Evolutionary conservation across 2,888 invertebrate genomes (phyloP), one percentile per base, ranked within the genome.

Genomic region (Tanytarsus gracilentus): DNA sequence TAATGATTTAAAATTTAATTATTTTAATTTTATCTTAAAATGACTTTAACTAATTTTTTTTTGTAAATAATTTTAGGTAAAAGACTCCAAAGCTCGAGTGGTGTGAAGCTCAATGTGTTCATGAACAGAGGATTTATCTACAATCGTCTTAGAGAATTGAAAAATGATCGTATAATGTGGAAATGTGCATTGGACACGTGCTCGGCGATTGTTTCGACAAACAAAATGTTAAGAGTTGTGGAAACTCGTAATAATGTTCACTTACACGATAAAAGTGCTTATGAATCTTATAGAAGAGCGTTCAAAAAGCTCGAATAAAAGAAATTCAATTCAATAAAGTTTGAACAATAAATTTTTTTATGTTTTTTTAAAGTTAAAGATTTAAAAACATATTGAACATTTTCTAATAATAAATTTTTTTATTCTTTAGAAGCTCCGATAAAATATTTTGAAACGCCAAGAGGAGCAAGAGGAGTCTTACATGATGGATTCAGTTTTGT

Each of bases 51-150:
- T 44, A 44, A 44, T 44, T 23, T 3, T 21, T 21, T 44, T 44
- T 21, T 6, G 16, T 44, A 18, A n/a, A n/a, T 44, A 44, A 23
- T 44, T 44, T 23, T 44, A 44, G 44, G 56, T n/a, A 16, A 14
- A 56, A 58, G 21, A 18, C 27, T 2, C 14, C 27, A 7, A 9
- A 14, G 8, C 27, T 8, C 9, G 6, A 9, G 6, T 26, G 58
- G 58, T 1, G 14, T 58, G 1, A 39, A 25, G 16, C 8, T 58
- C 14, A 58, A 58, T 14, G 48, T 58, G 3, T 21, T 58, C 11
- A 58, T 48, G 18, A 44, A 58, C n/a, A 58, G 48, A 11, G 58
- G 58, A 1, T 58, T 26, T n/a, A 16, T 58, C 21, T 58, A 48
- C 11, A 58, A 44, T 27, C 44, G 48, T 1, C 5, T 48, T 14